These are phyloP conservation scores for Pampusana beccarii DNA, from an alignment of 2,113 vertebrate species.

Conservation along the genomic window DNA sequence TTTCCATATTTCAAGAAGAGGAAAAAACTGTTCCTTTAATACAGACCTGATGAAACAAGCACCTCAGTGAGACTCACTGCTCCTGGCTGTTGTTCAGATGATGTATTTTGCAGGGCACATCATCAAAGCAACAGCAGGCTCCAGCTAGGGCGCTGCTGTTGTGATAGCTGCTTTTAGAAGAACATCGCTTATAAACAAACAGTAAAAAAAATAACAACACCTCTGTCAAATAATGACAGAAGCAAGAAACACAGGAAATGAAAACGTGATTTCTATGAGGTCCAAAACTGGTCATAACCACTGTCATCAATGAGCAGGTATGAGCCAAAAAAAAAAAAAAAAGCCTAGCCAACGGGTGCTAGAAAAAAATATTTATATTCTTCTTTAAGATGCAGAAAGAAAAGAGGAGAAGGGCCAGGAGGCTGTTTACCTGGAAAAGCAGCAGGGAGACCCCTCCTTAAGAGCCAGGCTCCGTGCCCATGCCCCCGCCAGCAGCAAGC, in stretches of 20 bases:
- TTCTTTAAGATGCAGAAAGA: not conserved
- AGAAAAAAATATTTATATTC: not conserved
- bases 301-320: not conserved
- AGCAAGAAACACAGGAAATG: not conserved
- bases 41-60: not conserved
- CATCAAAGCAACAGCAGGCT: conserved; percentile 51
- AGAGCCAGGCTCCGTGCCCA: too few species aligned
- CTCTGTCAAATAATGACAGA: not conserved
- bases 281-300: not conserved
- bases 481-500: too few species aligned
- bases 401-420: not conserved
- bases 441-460: not conserved
- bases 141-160: not conserved
- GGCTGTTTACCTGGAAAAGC: not conserved
- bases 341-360: not conserved
- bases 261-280: not conserved
- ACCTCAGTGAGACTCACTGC: conserved; percentile 5
- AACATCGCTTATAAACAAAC: conserved; percentile 1
- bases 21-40: not conserved
- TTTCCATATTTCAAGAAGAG: not conserved
- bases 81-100: conserved; percentile 44
- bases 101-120: conserved; percentile 32
- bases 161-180: not conserved
- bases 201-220: not conserved
- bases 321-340: not conserved